Percentiles rank a stretch among this genome's conserved stretches.
Evolutionary conservation across 2,797 vertebrate genomes (phyloP).

Genomic region (Spatula versicolor): DNA sequence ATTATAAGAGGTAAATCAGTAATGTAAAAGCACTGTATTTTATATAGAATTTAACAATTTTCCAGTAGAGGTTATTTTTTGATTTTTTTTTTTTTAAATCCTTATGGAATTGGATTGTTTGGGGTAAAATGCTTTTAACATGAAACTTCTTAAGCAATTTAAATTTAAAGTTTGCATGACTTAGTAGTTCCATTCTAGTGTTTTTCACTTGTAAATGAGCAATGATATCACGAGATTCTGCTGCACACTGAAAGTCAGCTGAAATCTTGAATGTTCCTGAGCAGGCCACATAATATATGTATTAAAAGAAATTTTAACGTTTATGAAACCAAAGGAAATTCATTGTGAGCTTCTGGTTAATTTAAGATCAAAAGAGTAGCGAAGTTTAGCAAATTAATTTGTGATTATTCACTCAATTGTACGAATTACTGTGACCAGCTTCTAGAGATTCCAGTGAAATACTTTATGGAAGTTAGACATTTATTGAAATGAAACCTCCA

Average conservation of each 20-base stretch:
- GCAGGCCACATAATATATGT: background rate
- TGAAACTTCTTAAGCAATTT: background rate
- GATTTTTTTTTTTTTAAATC: background rate
- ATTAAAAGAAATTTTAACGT: background rate
- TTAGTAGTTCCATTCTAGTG: background rate
- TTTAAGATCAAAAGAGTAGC: constrained; percentile 1
- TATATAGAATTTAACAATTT: background rate
- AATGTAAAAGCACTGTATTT: background rate
- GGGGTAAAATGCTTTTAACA: background rate
- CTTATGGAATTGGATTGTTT: background rate
- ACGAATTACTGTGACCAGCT: constrained; percentile 19
- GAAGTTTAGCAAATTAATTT: constrained; percentile 31
- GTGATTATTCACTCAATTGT: background rate
- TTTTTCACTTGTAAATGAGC: background rate
- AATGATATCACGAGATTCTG: background rate
- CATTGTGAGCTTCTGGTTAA: background rate
- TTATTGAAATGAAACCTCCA: background rate
- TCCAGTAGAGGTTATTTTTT: background rate
- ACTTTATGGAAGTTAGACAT: background rate
- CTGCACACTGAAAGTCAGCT: background rate
- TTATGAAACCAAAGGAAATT: background rate
- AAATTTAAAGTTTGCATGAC: background rate
- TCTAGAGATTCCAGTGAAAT: background rate
- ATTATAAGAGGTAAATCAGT: background rate
- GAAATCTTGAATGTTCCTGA: background rate